These are phyloP conservation scores for Solea solea DNA, from an alignment of 2,113 vertebrate genomes.

Conservation along the genomic window DNA sequence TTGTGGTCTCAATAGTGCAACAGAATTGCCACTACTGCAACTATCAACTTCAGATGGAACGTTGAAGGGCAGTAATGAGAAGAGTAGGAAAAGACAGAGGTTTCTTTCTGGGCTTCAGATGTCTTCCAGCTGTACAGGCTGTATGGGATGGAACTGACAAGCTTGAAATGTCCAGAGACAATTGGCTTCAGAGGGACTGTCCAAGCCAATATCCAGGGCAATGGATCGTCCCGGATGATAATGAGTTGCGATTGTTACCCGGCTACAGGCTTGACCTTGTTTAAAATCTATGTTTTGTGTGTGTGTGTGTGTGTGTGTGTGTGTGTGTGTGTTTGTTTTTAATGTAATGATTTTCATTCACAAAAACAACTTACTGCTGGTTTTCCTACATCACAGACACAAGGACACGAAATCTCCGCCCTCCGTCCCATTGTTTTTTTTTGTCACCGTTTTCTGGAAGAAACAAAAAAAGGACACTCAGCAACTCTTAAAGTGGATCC, in stretches of 20 bases:
- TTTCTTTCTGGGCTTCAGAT: slow-evolving; percentile 52
- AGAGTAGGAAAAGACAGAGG: slow-evolving; percentile 16
- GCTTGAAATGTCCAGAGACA: slow-evolving; percentile 67
- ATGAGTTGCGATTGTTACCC: slow-evolving; percentile 66
- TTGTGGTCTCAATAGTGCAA: not conserved
- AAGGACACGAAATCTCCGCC: not conserved
- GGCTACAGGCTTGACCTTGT: slow-evolving; percentile 68
- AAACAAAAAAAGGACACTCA: not conserved
- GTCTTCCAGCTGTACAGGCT: slow-evolving; percentile 60
- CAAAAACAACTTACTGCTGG: not conserved
- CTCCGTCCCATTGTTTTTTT: slow-evolving; percentile 11
- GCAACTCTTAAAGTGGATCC: slow-evolving; percentile 36
- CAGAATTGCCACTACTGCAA: not conserved
- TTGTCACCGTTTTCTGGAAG: not conserved
- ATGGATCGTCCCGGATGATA: slow-evolving; percentile 70
- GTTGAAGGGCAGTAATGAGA: slow-evolving; percentile 16
- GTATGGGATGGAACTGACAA: slow-evolving; percentile 62
- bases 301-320: slow-evolving; percentile 17
- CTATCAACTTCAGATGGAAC: not conserved
- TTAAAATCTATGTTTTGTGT: slow-evolving; percentile 37
- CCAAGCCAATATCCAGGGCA: slow-evolving; percentile 68
- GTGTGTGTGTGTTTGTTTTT: slow-evolving; percentile 9
- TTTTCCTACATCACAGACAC: not conserved
- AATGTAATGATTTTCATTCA: not conserved
- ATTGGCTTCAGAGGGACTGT: slow-evolving; percentile 68